These are phyloP conservation scores for Elegia similella DNA, from an alignment of 2,888 invertebrate species.

Conservation along the genomic window DNA sequence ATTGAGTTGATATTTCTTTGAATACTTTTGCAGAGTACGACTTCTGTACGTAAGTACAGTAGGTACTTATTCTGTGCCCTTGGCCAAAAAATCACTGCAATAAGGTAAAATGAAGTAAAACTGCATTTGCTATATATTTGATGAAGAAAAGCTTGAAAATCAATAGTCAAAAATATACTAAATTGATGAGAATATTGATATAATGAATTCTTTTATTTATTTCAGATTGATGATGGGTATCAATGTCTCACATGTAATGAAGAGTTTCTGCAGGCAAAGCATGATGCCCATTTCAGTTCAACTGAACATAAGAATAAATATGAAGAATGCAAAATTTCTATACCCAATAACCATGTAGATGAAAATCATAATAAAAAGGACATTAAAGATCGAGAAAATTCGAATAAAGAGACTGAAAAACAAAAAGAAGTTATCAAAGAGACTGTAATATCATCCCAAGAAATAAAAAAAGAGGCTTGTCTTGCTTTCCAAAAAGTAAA, in stretches of 20 bases:
- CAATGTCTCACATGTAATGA: slow-evolving; percentile 52
- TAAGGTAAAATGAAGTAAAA: too few relatives aligned
- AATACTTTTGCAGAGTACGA: too few relatives aligned
- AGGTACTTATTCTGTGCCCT: too few relatives aligned
- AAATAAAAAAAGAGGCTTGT: background rate
- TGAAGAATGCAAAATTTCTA: slow-evolving; percentile 21
- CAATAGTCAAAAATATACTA: too few relatives aligned
- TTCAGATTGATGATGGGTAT: slow-evolving; percentile 45
- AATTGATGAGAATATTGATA: too few relatives aligned
- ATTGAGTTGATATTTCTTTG: too few relatives aligned
- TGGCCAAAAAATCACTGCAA: too few relatives aligned
- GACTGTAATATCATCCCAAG: background rate
- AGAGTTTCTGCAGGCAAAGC: slow-evolving; percentile 26
- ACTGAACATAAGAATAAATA: slow-evolving; percentile 31
- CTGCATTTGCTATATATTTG: too few relatives aligned
- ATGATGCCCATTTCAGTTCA: slow-evolving; percentile 31
- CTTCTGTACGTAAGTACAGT: too few relatives aligned
- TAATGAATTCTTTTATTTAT: slow-evolving; percentile 2
- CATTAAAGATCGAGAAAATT: background rate
- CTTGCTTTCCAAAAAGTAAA: background rate
- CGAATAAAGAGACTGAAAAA: background rate
- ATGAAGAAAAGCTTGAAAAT: too few relatives aligned
- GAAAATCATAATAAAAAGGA: background rate
- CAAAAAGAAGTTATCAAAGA: background rate
- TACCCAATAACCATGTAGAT: background rate